A percentile compares a stretch with the other conserved stretches of the same genome.
phyloP scores from a whole-genome alignment of 1,140 invertebrate genomes.

The Neodiprion pinetum region DNA sequence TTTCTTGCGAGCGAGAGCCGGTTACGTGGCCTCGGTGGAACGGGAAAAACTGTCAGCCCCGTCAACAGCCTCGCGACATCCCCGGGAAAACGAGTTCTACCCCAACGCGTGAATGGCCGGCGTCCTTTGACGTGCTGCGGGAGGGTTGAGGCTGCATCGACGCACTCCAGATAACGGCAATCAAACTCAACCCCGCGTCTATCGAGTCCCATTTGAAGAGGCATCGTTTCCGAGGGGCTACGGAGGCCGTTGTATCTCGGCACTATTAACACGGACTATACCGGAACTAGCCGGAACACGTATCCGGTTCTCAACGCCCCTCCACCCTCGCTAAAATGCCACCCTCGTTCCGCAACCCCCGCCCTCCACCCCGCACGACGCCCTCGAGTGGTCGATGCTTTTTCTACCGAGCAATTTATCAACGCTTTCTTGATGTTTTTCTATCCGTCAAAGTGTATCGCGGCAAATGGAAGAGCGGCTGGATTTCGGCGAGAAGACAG shows the following conservation, averaged over 20 bases:
- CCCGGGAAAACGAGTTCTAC: background rate
- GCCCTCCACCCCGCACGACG: constrained; percentile 25
- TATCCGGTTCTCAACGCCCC: constrained; percentile 59
- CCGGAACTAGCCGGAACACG: constrained; percentile 55
- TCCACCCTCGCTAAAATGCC: constrained; percentile 26
- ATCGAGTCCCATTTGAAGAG: constrained; percentile 5
- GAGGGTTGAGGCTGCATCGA: background rate
- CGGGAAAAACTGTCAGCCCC: no score
- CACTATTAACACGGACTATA: constrained; percentile 60
- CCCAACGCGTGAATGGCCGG: background rate
- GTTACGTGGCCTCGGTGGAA: background rate
- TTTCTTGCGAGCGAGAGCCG: background rate
- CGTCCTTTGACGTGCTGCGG: background rate
- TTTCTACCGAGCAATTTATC: constrained; percentile 52
- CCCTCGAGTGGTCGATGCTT: constrained; percentile 45
- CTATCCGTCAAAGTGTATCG: constrained; percentile 46
- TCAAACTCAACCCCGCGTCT: background rate
- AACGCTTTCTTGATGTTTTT: constrained; percentile 50
- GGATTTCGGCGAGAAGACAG: background rate
- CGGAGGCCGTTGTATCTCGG: constrained; percentile 52
- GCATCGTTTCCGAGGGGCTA: constrained; percentile 36
- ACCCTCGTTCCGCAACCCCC: constrained; percentile 22
- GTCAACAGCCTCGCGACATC: no score
- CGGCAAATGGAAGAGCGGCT: background rate
- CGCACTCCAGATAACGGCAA: background rate